Base-by-base conservation (phyloP, 2,797 vertebrate genomes). In the Neomorphus geoffroyi region DNA sequence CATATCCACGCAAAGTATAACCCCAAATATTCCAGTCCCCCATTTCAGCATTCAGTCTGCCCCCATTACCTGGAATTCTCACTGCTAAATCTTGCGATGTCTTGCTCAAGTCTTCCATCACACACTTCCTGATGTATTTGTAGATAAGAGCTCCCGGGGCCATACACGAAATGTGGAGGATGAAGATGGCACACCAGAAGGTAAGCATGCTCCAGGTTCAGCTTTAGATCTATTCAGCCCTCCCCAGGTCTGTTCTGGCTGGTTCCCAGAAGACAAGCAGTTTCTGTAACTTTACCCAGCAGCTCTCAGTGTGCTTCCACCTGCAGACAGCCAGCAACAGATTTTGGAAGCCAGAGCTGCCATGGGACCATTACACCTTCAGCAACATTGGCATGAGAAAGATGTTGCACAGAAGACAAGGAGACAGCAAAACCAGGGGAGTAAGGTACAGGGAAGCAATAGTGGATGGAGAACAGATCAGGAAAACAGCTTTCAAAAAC, bases 91-190 rank as follows among this genome's bases (percentile, higher is more conserved):
- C 75, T 17, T 23, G 19, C 0, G 1, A 50, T 13, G 50, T 65
- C 86, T 57, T 35, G 32, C 50, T 75, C 66, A 26, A 15, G 22
- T 23, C 16, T 45, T 32, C 27, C 61, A 27, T 0, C 1, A 6
- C 32, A n/a, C 27, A 43, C 4, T 39, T 60, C 26, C 69, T 56
- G 64, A 58, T 2, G 45, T 3, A 32, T 46, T 61, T n/a, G n/a
- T 8, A 54, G 48, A 9, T 17, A 16, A 78, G 41, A 32, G 41
- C n/a, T 77, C 37, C 60, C 18, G n/a, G 39, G n/a, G 75, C 17
- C 39, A 12, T 2, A 8, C 10, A 21, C 2, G 1, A 54, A 58
- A 61, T 0, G 0, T 2, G n/a, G 80, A 60, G 57, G 72, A 77
- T 45, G 13, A 85, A 62, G 78, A 39, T 0, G 2, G 39, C 8